Conservation (phyloP, 2,113 vertebrate genomes). For the Symphodus melops region DNA sequence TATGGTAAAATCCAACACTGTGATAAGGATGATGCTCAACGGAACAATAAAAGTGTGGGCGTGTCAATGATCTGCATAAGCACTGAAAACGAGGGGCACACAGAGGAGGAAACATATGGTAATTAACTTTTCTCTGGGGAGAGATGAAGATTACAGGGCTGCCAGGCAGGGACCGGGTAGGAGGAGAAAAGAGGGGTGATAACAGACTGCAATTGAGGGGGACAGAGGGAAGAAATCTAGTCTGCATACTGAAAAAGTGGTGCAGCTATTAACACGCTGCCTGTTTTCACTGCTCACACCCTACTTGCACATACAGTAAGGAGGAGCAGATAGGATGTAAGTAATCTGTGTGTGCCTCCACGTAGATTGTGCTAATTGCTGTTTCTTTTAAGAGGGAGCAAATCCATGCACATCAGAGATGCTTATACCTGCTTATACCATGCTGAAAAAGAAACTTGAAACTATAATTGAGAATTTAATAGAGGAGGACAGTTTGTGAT, state of each 20-base stretch:
- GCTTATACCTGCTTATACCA: no score
- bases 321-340: not conserved
- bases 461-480: no score
- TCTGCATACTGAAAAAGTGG: slow-evolving; percentile 21
- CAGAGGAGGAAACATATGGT: slow-evolving; percentile 41
- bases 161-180: slow-evolving; percentile 26
- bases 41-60: not conserved
- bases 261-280: slow-evolving; percentile 3
- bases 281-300: slow-evolving; percentile 14
- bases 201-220: not conserved
- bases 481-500: slow-evolving; percentile 10
- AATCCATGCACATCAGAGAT: slow-evolving; percentile 2
- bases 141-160: slow-evolving; percentile 47
- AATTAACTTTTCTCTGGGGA: slow-evolving; percentile 57
- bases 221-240: not conserved
- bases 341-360: not conserved
- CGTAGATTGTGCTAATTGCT: not conserved
- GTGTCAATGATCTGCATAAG: slow-evolving; percentile 32
- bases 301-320: not conserved
- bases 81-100: slow-evolving; percentile 29
- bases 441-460: not conserved
- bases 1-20: not conserved
- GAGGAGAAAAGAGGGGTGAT: slow-evolving; percentile 11
- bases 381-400: not conserved
- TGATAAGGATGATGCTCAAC: slow-evolving; percentile 2